A percentile compares a stretch with the other conserved stretches of the same genome.
Conservation (phyloP, 2,888 invertebrate species). For the Synanthedon myopaeformis region DNA sequence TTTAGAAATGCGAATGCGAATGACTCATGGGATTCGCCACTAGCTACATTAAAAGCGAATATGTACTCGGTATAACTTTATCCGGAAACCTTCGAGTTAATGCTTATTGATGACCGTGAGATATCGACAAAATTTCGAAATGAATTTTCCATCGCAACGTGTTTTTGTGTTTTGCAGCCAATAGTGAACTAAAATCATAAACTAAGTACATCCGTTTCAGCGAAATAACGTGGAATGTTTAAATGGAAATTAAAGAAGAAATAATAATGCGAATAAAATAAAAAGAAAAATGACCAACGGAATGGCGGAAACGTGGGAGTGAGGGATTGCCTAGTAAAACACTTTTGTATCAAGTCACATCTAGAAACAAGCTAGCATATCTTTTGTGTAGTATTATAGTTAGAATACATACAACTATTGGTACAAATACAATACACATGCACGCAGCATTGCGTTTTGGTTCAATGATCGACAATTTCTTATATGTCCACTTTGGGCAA, state of each 20-base stretch:
- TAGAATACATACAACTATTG: slow-evolving; percentile 50
- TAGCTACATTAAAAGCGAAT: slow-evolving; percentile 24
- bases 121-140: not conserved
- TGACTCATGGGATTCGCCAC: slow-evolving; percentile 55
- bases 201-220: slow-evolving; percentile 13
- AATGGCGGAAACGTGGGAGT: slow-evolving; percentile 45
- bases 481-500: slow-evolving; percentile 2
- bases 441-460: slow-evolving; percentile 66
- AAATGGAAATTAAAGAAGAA: slow-evolving; percentile 19
- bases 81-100: not conserved
- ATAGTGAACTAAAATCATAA: slow-evolving; percentile 36
- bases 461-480: slow-evolving; percentile 49
- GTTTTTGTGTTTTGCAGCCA: slow-evolving; percentile 29
- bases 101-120: not conserved
- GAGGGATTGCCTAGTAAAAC: slow-evolving; percentile 56
- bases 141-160: not conserved
- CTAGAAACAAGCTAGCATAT: slow-evolving; percentile 67
- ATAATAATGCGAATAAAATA: slow-evolving; percentile 25
- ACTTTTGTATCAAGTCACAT: slow-evolving; percentile 54
- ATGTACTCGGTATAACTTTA: not conserved
- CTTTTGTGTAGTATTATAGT: slow-evolving; percentile 30
- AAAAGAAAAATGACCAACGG: slow-evolving; percentile 29
- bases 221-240: slow-evolving; percentile 20
- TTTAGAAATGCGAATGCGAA: slow-evolving; percentile 53
- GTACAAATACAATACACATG: slow-evolving; percentile 63